Base-by-base conservation (phyloP, 2,888 invertebrate genomes). In the Trissolcus brochymenae region DNA sequence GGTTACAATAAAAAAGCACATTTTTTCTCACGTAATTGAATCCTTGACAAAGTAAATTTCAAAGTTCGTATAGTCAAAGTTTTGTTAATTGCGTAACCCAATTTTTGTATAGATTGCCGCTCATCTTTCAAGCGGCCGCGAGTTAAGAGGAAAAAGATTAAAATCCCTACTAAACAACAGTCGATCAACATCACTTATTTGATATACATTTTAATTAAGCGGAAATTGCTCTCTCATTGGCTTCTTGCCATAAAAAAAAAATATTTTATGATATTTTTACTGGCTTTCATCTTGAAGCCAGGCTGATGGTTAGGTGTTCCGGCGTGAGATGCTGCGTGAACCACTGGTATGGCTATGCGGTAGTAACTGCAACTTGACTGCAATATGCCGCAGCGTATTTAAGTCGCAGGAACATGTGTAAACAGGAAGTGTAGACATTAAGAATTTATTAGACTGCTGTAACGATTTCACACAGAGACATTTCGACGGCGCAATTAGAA, bases 311-410 rank as follows among this genome's bases (percentile, higher is more conserved):
- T 46, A 68, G 60, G 67, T 68, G 60, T 54, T 68, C 54, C 54
- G n/a, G n/a, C n/a, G 40, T 21, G 60, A 49, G 60, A 60, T 46
- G 68, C 60, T 60, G 68, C 68, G 60, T 60, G 54, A 53, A 59
- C 43, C 59, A 16, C 54, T 67, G 16, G 51, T 43, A 41, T 14
- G 51, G 25, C 35, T 35, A 35, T 57, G 46, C 51, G 21, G 66
- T 57, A 51, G 21, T 17, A 50, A 67, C 67, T 67, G 67, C 67
- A 59, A 59, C 41, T 41, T 43, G 40, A 56, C 66, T 57, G 66
- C 66, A 66, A 57, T 67, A 53, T 67, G 57, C 59, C 67, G 67
- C 67, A 67, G 67, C 40, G 66, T 51, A 66, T 66, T 57, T 57
- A 56, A 66, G 57, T 35, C 40, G 57, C 66, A 21, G 40, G 50